These are phyloP conservation scores for Loriculus beryllinus DNA, from an alignment of 2,797 vertebrate genomes.

Conservation along the genomic window DNA sequence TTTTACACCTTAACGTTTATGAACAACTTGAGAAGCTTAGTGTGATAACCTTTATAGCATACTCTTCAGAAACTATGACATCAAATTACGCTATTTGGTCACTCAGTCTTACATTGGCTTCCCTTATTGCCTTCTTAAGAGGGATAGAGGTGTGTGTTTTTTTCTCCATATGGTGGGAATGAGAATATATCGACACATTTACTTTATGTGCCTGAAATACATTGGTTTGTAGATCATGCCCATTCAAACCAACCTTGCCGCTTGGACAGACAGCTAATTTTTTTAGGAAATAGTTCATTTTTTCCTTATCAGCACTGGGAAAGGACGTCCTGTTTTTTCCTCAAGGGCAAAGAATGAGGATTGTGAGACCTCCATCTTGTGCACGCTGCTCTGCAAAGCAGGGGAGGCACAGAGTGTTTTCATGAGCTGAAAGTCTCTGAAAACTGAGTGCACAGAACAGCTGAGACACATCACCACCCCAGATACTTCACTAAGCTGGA, in stretches of 20 bases:
- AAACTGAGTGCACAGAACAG: background rate
- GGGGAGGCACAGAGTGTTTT: rapidly evolving
- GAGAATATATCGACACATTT: background rate
- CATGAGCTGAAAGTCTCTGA: background rate
- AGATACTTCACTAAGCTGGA: constrained; percentile 18
- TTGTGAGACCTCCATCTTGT: background rate
- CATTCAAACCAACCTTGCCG: background rate
- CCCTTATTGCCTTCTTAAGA: background rate
- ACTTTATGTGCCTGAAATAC: background rate
- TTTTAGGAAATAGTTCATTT: background rate
- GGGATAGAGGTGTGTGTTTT: rapidly evolving
- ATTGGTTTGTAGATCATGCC: background rate
- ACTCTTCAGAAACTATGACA: background rate
- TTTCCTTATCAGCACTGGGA: background rate
- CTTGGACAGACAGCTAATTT: background rate
- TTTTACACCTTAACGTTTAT: background rate
- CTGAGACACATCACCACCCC: background rate
- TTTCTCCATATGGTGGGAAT: rapidly evolving
- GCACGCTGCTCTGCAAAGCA: background rate
- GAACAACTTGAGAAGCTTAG: background rate
- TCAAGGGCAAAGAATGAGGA: background rate
- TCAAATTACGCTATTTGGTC: background rate
- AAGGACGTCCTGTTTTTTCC: background rate
- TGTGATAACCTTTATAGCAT: background rate
- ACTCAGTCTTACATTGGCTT: background rate